phyloP scores from a whole-genome alignment of 2,888 invertebrate genomes.

The Lepidocyrtinus sp. region DNA sequence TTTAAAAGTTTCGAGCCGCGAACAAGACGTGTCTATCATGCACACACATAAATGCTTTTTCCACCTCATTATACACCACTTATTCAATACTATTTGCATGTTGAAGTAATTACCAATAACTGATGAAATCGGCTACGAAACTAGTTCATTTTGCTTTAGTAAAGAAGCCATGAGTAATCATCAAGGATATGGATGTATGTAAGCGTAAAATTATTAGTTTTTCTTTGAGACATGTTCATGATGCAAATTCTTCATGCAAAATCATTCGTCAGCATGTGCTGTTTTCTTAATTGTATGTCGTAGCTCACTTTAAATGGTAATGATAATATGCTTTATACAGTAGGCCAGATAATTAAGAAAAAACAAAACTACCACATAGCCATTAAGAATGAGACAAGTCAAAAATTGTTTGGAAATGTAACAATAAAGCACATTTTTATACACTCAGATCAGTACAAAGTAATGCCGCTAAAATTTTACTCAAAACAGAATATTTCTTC shows the following conservation, averaged over 20 bases:
- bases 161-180: neutral
- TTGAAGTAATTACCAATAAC: conserved; percentile 47
- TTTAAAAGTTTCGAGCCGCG: conserved; percentile 31
- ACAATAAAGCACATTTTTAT: no score
- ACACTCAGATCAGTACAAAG: no score
- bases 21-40: conserved; percentile 53
- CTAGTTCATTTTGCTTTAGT: no score
- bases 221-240: neutral
- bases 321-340: neutral
- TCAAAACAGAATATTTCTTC: no score
- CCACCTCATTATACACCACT: conserved; percentile 56
- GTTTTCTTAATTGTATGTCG: neutral
- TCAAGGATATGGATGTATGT: neutral
- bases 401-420: no score
- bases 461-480: no score
- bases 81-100: conserved; percentile 57
- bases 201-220: neutral
- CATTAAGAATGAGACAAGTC: no score
- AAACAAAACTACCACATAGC: no score
- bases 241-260: neutral
- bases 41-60: conserved; percentile 49
- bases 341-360: no score
- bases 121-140: neutral
- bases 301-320: neutral
- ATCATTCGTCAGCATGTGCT: neutral